Conservation (phyloP, 2,113 vertebrate species). For the Phainopepla nitens region DNA sequence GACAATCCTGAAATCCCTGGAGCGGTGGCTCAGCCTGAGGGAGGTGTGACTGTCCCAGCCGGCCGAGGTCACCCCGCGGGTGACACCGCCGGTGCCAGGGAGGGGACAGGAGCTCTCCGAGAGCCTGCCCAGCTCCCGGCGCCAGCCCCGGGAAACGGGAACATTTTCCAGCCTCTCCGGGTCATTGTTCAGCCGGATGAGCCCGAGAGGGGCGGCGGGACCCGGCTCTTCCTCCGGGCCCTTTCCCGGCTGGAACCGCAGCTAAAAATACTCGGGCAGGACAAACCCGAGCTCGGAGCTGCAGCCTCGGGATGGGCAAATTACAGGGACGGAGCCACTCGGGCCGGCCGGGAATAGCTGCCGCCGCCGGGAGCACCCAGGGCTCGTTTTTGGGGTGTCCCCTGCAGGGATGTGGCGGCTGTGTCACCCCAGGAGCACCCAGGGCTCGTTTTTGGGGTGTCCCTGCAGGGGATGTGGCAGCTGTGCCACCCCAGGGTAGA, state of each 20-base stretch:
- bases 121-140: not conserved
- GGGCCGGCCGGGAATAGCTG: not conserved
- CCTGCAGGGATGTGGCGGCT: not conserved
- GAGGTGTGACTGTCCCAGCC: fast-evolving
- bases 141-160: not conserved
- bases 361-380: fast-evolving
- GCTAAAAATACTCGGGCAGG: slow-evolving; percentile 35
- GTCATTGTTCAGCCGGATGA: slow-evolving; percentile 44
- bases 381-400: not conserved
- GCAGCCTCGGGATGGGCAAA: not conserved
- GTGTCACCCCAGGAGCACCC: fast-evolving
- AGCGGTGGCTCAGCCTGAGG: no score
- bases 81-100: not conserved
- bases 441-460: not conserved
- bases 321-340: not conserved
- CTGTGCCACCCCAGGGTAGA: not conserved
- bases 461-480: not conserved
- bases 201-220: not conserved
- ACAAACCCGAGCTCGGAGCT: no score
- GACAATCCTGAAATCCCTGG: no score
- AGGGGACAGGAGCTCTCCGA: fast-evolving
- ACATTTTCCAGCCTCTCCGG: not conserved
- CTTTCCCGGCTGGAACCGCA: not conserved
- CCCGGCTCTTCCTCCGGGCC: slow-evolving; percentile 18
- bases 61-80: fast-evolving